Base-by-base conservation (phyloP, 92 coral and sea anemone species). In the Parazoanthus darwini region DNA sequence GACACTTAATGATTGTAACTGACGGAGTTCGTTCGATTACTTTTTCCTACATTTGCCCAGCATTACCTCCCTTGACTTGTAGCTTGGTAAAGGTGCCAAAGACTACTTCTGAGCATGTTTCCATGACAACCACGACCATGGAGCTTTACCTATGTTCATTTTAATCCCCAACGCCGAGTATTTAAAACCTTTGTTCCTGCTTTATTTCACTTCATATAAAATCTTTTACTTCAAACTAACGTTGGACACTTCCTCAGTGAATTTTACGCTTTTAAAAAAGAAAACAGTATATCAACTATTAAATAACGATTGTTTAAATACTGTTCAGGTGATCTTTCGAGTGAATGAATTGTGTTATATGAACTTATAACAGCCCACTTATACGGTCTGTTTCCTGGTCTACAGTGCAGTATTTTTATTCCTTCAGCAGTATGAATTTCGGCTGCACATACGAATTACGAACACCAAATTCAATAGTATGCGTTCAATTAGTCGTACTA, bases 281-380 rank as follows among this genome's bases (percentile, higher is more conserved):
- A 63, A 63, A 63, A 23, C 70, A 13, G 25, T 63, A 63, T 63
- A 63, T 63, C 42, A 73, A 37, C 7, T 73, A 73, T 73, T 73
- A 73, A 73, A 73, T 73, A 73, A 29, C 77, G 20, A 15, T 73
- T 73, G 70, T 22, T 73, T 73, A 73, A 73, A 73, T 73, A 73
- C 43, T 26, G 77, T 73, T 37, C 43, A 35, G 77, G 16, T 73
- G 18, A 54, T 20, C 73, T 67, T 67, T 67, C 25, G 73, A 67
- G 73, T 67, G 73, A 67, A 67, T 70, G 74, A 70, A 70, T 70
- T 2, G 14, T 54, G 59, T 54, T 13, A 54, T 54, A 54, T 2
- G 59, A 54, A 54, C 59, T 54, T 20, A 13, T 51, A 63, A 63
- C 68, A 63, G 25, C 68, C 18, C 68, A 63, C 20, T 18, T 63